These are phyloP conservation scores for Sebastes oblongus DNA, from an alignment of 2,797 vertebrate genomes.

Conservation along the genomic window DNA sequence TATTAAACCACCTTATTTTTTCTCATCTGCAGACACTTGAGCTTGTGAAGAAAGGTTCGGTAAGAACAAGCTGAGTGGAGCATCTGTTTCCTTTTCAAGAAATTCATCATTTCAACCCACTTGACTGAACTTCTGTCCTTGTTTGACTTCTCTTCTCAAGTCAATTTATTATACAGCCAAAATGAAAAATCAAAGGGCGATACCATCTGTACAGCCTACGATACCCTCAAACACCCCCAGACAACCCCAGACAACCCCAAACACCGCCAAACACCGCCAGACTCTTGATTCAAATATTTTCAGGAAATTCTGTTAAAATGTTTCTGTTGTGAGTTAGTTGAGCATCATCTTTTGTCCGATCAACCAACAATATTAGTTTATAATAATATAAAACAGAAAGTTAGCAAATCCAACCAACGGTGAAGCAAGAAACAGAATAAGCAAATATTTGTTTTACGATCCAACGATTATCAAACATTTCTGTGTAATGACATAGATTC, in stretches of 20 bases:
- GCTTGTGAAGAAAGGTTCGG: neutral
- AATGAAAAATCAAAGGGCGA: neutral
- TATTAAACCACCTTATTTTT: neutral
- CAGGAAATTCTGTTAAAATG: neutral
- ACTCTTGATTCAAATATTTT: neutral
- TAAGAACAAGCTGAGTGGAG: neutral
- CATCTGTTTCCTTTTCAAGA: neutral
- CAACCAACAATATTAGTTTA: neutral
- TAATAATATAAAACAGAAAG: neutral
- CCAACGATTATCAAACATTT: neutral
- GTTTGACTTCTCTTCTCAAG: neutral
- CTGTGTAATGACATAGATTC: neutral
- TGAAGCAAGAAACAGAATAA: neutral
- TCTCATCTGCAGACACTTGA: neutral
- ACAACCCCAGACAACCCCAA: fast-evolving
- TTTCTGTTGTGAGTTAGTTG: too few relatives aligned
- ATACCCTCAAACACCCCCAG: neutral
- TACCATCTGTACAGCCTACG: neutral
- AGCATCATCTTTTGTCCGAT: neutral
- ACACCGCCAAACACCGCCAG: too few relatives aligned
- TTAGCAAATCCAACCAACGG: neutral
- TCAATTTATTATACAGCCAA: neutral
- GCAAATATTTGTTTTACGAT: neutral
- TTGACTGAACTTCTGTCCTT: neutral
- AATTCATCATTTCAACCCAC: neutral